phyloP scores from a whole-genome alignment of 2,113 vertebrate species.

The Callipepla squamata region DNA sequence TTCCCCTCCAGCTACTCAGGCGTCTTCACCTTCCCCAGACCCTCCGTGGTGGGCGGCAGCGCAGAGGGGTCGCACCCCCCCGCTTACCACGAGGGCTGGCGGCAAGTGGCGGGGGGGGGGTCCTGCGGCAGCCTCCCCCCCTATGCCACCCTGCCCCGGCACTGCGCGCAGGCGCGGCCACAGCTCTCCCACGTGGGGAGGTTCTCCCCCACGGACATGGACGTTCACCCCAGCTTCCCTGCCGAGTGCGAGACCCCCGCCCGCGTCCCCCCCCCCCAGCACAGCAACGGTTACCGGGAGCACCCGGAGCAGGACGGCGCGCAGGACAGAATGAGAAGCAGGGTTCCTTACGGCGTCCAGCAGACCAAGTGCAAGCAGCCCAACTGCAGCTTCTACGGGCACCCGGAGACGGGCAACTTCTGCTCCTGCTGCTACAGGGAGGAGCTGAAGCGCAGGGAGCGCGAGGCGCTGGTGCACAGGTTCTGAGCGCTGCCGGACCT shows the following conservation, averaged over 20 bases:
- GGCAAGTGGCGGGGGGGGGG: slow-evolving; percentile 89
- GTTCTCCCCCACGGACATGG: slow-evolving; percentile 71
- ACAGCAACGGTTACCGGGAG: slow-evolving; percentile 83
- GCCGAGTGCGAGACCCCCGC: slow-evolving; percentile 3
- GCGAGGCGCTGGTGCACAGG: slow-evolving; percentile 83
- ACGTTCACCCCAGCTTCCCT: slow-evolving; percentile 63
- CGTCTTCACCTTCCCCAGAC: slow-evolving; percentile 87
- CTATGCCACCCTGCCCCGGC: slow-evolving; percentile 90
- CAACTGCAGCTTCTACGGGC: slow-evolving; percentile 93
- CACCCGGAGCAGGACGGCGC: slow-evolving; percentile 57
- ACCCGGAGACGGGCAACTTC: slow-evolving; percentile 93
- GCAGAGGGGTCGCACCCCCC: slow-evolving; percentile 64
- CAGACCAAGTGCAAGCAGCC: slow-evolving; percentile 92
- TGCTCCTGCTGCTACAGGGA: slow-evolving; percentile 95
- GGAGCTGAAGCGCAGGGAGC: slow-evolving; percentile 86
- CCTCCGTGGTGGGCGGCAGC: slow-evolving; percentile 72
- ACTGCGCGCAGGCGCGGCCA: slow-evolving; percentile 79
- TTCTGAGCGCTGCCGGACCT: slow-evolving; percentile 80
- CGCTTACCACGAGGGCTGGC: slow-evolving; percentile 81
- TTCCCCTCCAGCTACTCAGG: slow-evolving; percentile 82
- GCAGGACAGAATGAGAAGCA: background rate
- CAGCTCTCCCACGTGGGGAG: slow-evolving; percentile 61
- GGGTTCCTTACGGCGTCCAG: slow-evolving; percentile 56
- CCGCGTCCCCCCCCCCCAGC: background rate
- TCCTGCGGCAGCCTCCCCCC: slow-evolving; percentile 80